Base-by-base conservation (phyloP, 1,140 invertebrate species). In the Musca vetustissima region DNA sequence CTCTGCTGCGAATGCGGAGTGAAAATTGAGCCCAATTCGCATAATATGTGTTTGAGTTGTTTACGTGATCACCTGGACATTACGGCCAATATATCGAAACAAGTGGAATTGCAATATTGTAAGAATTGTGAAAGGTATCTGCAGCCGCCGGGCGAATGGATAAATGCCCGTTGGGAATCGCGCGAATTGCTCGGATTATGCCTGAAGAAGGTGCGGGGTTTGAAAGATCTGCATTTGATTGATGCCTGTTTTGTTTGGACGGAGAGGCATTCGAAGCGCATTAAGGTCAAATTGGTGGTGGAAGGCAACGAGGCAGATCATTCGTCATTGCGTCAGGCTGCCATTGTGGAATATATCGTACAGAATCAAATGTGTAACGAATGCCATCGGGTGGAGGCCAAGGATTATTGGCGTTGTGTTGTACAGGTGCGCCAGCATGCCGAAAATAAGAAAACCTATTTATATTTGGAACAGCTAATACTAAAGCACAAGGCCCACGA, bases 211-310 rank as follows among this genome's bases (percentile, higher is more conserved):
- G 83, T 99, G 0, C 98, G 97, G 85, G 95, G 95, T 6, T 84
- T 98, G 1, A 94, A 92, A 73, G 90, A 92, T 83, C 92, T 98
- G 0, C 93, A 93, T 79, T 83, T 99, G 6, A 87, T 98, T 52
- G 97, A 99, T 89, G 98, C 98, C 61, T 90, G 91, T 8, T 99
- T 99, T 86, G 88, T 98, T 4, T 99, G 98, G 97, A 99, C 98
- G 36, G 98, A 99, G 81, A 96, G 98, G 68, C 98, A 99, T 87
- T 99, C 97, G 0, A 97, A 96, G 84, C 88, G 98, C 70, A 90
- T 99, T 21, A 99, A 99, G 86, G 91, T 98, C 0, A 98, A 99
- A 85, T 80, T 99, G 59, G 97, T 94, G 4, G 91, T 99, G n/a
- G 96, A 99, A 81, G 96, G 93, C 71, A 96, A 99, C 87, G 93